These are phyloP conservation scores for Philonicus albiceps DNA, from an alignment of 2,888 invertebrate genomes.

Conservation along the genomic window DNA sequence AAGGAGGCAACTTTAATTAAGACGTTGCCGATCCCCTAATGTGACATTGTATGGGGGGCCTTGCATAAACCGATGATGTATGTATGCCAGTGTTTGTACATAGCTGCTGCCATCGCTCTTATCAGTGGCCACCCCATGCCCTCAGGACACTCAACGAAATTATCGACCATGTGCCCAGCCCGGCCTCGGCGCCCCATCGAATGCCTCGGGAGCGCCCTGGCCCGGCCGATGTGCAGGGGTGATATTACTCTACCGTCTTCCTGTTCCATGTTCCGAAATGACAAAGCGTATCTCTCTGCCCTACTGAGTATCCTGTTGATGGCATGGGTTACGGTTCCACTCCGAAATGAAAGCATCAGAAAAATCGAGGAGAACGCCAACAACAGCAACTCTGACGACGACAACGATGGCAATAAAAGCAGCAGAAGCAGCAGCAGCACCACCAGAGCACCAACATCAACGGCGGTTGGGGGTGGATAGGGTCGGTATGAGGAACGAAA, in stretches of 20 bases:
- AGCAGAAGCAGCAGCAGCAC: not conserved
- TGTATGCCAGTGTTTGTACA: conserved; percentile 13
- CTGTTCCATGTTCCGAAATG: conserved; percentile 41
- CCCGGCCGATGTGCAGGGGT: conserved; percentile 29
- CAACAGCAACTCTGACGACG: conserved; percentile 51
- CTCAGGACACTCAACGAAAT: conserved; percentile 42
- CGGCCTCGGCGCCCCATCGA: not conserved
- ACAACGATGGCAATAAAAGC: conserved; percentile 44
- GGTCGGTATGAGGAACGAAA: not conserved
- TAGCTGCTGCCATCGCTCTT: conserved; percentile 33
- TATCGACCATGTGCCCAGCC: conserved; percentile 35
- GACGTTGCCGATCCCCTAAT: conserved; percentile 38
- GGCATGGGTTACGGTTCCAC: conserved; percentile 37
- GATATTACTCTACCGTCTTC: conserved; percentile 40
- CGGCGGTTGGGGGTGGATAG: not conserved
- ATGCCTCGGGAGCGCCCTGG: not conserved
- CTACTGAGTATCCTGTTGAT: conserved; percentile 42
- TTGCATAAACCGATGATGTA: conserved; percentile 33
- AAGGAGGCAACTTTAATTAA: conserved; percentile 38
- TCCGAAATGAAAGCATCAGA: conserved; percentile 41
- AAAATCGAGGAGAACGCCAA: conserved; percentile 43
- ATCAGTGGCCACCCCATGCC: conserved; percentile 39
- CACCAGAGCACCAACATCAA: not conserved
- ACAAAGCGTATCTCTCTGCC: conserved; percentile 43
- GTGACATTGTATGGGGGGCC: conserved; percentile 30